Conservation (phyloP, 2,797 vertebrate genomes). For the Spea hammondii region DNA sequence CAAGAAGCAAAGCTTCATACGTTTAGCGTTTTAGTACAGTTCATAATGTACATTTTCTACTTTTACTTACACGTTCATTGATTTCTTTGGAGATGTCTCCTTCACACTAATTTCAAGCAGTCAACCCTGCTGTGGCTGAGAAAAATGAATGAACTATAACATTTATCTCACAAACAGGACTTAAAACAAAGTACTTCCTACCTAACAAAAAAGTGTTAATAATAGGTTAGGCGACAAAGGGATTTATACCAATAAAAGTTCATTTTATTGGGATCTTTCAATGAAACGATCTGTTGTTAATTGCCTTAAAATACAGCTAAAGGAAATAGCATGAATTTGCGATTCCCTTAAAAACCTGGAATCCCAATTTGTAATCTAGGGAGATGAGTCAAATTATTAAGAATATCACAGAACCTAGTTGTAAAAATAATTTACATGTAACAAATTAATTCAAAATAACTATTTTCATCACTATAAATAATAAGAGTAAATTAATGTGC, state of each 20-base stretch:
- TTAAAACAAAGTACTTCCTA: constrained; percentile 24
- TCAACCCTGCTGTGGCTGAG: neutral
- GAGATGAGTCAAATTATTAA: constrained; percentile 57
- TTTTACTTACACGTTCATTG: neutral
- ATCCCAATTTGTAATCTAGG: constrained; percentile 6
- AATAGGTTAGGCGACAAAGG: constrained; percentile 28
- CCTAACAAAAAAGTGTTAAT: constrained; percentile 26
- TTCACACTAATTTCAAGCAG: neutral
- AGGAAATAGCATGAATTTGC: constrained; percentile 59
- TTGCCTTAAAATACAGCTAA: constrained; percentile 60
- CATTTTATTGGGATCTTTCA: constrained; percentile 53
- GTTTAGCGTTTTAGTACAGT: neutral
- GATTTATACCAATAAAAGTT: constrained; percentile 49
- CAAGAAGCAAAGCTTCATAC: neutral
- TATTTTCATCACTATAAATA: too few species aligned
- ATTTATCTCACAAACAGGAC: neutral
- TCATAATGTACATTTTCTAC: neutral
- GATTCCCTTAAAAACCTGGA: constrained; percentile 57
- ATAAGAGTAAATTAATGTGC: too few species aligned
- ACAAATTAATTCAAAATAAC: constrained; percentile 51
- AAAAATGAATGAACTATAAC: neutral
- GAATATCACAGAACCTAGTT: constrained; percentile 61
- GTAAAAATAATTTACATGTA: constrained; percentile 69
- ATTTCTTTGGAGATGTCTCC: neutral
- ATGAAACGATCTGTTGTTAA: constrained; percentile 58